These are phyloP conservation scores for Nasua narica DNA, from an alignment of 2,797 vertebrate genomes.

Conservation along the genomic window DNA sequence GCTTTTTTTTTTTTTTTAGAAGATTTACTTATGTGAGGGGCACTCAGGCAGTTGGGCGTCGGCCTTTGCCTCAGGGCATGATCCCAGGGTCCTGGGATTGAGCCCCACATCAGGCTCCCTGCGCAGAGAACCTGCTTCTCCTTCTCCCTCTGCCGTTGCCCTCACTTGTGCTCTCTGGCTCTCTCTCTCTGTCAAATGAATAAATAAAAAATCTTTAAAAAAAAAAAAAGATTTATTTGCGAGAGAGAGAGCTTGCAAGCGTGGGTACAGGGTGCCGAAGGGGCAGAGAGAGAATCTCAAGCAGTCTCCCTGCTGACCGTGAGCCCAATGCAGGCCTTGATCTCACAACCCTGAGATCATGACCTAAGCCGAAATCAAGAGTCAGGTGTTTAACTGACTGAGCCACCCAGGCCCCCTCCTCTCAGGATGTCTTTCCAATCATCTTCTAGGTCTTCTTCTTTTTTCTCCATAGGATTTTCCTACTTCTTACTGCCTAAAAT, in stretches of 20 bases:
- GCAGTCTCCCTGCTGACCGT: background rate
- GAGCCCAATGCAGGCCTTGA: background rate
- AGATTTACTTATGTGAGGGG: background rate
- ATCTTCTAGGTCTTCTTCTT: background rate
- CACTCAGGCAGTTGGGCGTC: accelerated
- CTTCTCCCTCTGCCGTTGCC: too few species aligned
- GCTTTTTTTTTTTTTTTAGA: background rate
- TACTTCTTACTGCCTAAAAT: background rate
- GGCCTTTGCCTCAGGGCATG: too few species aligned
- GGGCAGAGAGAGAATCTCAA: background rate
- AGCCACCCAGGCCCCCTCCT: background rate
- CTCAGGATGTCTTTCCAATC: background rate
- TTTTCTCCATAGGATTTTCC: background rate
- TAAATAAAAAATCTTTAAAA: too few species aligned
- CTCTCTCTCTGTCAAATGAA: too few species aligned
- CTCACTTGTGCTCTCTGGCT: too few species aligned
- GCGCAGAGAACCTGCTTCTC: too few species aligned
- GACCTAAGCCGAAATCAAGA: background rate
- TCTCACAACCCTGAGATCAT: background rate
- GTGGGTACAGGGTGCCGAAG: too few species aligned
- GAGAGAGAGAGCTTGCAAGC: too few species aligned
- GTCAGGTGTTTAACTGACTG: background rate
- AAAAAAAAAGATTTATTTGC: too few species aligned
- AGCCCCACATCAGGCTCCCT: background rate
- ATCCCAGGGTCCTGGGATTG: too few species aligned